These are phyloP conservation scores for Ylistrum balloti DNA, from an alignment of 1,140 invertebrate species.

Conservation along the genomic window DNA sequence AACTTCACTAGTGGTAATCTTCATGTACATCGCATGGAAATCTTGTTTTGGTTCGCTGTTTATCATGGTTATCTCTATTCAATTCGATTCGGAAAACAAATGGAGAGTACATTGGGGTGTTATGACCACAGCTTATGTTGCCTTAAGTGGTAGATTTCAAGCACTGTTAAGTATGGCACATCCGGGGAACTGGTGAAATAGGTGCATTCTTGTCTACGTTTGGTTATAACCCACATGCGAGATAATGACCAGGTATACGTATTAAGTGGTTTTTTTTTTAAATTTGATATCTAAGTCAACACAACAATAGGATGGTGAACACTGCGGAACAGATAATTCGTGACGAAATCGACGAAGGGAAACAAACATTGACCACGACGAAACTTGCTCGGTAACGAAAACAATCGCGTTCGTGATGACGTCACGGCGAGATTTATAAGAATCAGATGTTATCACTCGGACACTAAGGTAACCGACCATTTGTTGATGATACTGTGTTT, in stretches of 20 bases:
- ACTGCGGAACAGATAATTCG: too few species aligned
- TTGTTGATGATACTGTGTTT: neutral
- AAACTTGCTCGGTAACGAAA: neutral
- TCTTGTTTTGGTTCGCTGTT: neutral
- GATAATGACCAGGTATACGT: too few species aligned
- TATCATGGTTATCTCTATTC: neutral
- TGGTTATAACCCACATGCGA: too few species aligned
- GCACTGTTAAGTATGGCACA: too few species aligned
- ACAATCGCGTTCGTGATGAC: neutral
- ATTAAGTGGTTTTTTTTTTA: too few species aligned
- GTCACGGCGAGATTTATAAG: neutral
- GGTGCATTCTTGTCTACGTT: too few species aligned
- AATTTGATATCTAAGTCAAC: too few species aligned
- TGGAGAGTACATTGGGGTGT: neutral
- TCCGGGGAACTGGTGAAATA: too few species aligned
- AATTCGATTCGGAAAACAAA: neutral
- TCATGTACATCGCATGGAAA: neutral
- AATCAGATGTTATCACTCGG: neutral
- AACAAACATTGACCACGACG: neutral
- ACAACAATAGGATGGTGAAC: neutral
- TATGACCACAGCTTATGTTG: too few species aligned
- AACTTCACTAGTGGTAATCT: neutral
- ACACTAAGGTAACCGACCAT: neutral
- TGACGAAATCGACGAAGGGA: neutral
- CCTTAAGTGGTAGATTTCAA: too few species aligned